Conservation (phyloP, 2,888 invertebrate species). For the Lottia gigantea region DNA sequence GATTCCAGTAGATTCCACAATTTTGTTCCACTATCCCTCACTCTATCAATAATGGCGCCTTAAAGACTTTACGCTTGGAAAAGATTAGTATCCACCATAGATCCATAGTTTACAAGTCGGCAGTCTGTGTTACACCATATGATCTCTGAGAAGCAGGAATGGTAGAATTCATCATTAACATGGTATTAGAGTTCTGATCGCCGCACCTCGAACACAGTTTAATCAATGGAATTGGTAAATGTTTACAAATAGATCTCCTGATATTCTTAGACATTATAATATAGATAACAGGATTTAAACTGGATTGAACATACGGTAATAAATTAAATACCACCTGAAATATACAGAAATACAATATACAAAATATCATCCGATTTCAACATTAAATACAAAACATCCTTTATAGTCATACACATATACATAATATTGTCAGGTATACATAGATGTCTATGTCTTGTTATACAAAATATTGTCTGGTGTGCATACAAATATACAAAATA, state of each 20-base stretch:
- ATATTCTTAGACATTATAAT: conserved; percentile 56
- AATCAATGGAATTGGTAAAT: conserved; percentile 13
- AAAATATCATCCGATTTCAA: no score
- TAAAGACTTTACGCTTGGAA: no score
- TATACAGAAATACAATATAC: conserved; percentile 12
- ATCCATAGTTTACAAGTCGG: background rate
- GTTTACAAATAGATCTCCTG: conserved; percentile 29
- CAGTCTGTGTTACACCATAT: background rate
- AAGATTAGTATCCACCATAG: no score
- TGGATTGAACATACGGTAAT: conserved; percentile 56
- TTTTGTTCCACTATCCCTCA: no score
- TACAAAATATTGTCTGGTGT: no score
- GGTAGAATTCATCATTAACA: conserved; percentile 4
- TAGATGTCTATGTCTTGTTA: no score
- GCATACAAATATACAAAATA: no score
- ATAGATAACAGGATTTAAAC: conserved; percentile 56
- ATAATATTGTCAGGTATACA: no score
- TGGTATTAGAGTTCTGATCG: background rate
- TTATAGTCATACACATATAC: no score
- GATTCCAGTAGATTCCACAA: no score
- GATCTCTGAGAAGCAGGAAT: background rate
- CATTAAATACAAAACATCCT: no score
- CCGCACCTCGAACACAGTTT: conserved; percentile 2
- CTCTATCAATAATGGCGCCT: no score
- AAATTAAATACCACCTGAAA: conserved; percentile 50